Evolutionary conservation across 2,113 vertebrate species (phyloP).

Genomic region (Gymnarchus niloticus): DNA sequence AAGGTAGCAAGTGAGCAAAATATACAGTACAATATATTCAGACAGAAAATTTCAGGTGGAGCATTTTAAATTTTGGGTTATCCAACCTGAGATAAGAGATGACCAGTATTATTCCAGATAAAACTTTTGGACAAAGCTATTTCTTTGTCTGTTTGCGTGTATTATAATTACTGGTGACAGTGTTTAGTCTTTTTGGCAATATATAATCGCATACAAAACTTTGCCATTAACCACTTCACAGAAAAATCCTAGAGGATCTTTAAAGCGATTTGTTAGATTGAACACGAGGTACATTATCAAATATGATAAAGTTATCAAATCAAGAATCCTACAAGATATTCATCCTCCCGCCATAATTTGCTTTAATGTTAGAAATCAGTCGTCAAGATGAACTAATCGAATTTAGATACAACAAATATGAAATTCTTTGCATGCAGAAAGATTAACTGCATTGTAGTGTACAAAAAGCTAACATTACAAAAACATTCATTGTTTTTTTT

Average conservation of each 20-base stretch:
- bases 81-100: background rate
- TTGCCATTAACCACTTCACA: too few relatives aligned
- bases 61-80: background rate
- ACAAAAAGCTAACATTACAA: slow-evolving; percentile 10
- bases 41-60: background rate
- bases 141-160: background rate
- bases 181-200: background rate
- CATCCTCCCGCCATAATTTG: background rate
- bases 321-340: background rate
- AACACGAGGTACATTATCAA: background rate
- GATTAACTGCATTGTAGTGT: slow-evolving; percentile 17
- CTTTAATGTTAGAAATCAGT: background rate
- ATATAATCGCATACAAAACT: background rate
- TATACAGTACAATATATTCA: too few relatives aligned
- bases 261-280: too few relatives aligned
- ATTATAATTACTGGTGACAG: background rate
- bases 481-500: background rate
- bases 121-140: too few relatives aligned
- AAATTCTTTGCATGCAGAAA: background rate
- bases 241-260: too few relatives aligned
- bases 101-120: too few relatives aligned
- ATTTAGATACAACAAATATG: background rate
- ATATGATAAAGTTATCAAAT: background rate
- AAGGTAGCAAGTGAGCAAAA: too few relatives aligned
- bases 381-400: background rate